These are phyloP conservation scores for Danio choprae DNA, from an alignment of 2,797 vertebrate genomes.

Conservation along the genomic window DNA sequence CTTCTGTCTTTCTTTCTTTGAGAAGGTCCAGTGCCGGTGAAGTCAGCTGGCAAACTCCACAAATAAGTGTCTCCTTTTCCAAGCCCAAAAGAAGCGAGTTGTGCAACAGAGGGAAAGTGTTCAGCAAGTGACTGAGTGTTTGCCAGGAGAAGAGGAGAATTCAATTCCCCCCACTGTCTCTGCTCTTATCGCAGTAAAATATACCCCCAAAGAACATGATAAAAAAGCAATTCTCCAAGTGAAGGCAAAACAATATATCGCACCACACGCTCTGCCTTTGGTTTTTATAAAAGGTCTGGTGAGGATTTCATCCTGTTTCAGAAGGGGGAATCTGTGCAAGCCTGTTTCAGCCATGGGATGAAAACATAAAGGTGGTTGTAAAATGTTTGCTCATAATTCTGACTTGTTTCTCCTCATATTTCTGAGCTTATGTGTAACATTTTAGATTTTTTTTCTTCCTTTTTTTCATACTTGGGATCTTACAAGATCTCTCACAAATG, in stretches of 20 bases:
- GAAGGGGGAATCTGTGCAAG: slow-evolving; percentile 18
- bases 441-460: too few species aligned
- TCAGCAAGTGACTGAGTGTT: slow-evolving; percentile 37
- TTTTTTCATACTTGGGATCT: too few species aligned
- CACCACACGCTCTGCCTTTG: slow-evolving; percentile 33
- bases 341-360: too few species aligned
- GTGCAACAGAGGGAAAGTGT: slow-evolving; percentile 38
- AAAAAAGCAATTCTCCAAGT: slow-evolving; percentile 51
- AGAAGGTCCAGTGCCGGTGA: slow-evolving; percentile 16
- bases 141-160: slow-evolving; percentile 43
- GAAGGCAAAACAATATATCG: slow-evolving; percentile 40
- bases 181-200: slow-evolving; percentile 55
- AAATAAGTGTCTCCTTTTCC: slow-evolving; percentile 54
- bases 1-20: slow-evolving; percentile 16
- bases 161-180: slow-evolving; percentile 46
- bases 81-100: slow-evolving; percentile 44
- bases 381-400: too few species aligned
- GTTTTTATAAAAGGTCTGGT: slow-evolving; percentile 11
- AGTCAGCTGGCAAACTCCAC: slow-evolving; percentile 39
- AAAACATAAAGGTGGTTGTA: too few species aligned
- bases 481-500: too few species aligned
- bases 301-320: slow-evolving; percentile 30
- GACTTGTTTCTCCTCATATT: too few species aligned
- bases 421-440: too few species aligned
- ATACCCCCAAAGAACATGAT: slow-evolving; percentile 47